These are phyloP conservation scores for Hestina assimilis DNA, from an alignment of 1,140 invertebrate species.

Conservation along the genomic window DNA sequence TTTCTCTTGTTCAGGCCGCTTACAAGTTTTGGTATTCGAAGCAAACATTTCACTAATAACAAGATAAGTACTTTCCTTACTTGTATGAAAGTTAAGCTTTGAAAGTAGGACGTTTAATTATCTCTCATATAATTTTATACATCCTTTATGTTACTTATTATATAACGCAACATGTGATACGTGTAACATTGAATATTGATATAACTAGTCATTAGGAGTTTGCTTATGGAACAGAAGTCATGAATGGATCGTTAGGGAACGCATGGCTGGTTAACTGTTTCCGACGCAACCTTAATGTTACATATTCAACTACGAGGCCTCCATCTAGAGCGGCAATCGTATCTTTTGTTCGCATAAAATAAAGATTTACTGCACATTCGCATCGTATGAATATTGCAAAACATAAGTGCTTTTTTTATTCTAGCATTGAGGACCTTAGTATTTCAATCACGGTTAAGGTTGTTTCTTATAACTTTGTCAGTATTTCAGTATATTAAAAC, in stretches of 20 bases:
- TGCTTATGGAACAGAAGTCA: conserved; percentile 32
- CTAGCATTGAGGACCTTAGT: no score
- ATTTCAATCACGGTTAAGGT: no score
- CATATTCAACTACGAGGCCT: conserved; percentile 1
- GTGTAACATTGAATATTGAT: conserved; percentile 1
- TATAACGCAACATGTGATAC: neutral
- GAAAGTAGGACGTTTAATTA: conserved; percentile 1
- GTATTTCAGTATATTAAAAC: no score
- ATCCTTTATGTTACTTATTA: neutral
- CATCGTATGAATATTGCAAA: no score
- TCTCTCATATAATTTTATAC: neutral
- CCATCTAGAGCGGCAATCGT: conserved; percentile 11
- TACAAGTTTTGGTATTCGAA: conserved; percentile 4
- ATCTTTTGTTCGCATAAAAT: conserved; percentile 19
- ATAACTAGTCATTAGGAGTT: conserved; percentile 14
- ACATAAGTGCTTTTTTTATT: no score
- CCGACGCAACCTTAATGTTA: conserved; percentile 29
- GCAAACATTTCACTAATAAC: conserved; percentile 9
- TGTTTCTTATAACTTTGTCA: no score
- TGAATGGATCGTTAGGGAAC: conserved; percentile 61
- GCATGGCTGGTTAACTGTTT: conserved; percentile 43
- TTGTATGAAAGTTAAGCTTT: neutral
- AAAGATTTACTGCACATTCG: neutral
- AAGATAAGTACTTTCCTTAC: neutral
- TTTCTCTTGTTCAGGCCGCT: conserved; percentile 12